These are phyloP conservation scores for Panthera uncia DNA, from an alignment of 2,113 vertebrate genomes.

Conservation along the genomic window DNA sequence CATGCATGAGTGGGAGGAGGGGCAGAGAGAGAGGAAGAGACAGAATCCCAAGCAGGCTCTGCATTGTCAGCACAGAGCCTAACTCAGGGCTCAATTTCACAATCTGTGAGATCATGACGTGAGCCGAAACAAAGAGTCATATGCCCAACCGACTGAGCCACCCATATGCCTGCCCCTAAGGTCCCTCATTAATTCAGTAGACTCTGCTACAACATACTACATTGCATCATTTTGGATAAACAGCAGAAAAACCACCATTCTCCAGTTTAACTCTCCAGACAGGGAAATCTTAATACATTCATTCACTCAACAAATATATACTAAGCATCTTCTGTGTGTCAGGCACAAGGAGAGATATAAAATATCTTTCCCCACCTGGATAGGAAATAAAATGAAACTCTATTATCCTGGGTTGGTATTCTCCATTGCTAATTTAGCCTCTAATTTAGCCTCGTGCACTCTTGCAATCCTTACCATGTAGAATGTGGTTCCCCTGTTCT, in stretches of 20 bases:
- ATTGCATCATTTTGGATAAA: background rate
- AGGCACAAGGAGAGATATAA: constrained; percentile 6
- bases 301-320: constrained; percentile 17
- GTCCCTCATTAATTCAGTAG: background rate
- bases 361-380: background rate
- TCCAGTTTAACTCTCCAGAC: background rate
- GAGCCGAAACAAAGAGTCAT: too few species aligned
- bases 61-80: too few species aligned
- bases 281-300: constrained; percentile 10
- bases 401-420: background rate
- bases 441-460: background rate
- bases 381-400: constrained; percentile 17
- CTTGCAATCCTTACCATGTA: background rate
- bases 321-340: background rate
- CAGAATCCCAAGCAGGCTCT: too few species aligned
- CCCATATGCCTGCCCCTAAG: background rate
- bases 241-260: background rate
- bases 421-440: background rate
- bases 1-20: too few species aligned
- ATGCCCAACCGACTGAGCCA: too few species aligned
- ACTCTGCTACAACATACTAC: background rate
- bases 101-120: too few species aligned
- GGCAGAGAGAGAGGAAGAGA: too few species aligned
- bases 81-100: too few species aligned
- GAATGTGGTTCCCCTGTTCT: background rate